These are phyloP conservation scores for Drosophila tropicalis DNA, from an alignment of 1,140 invertebrate species.

Conservation along the genomic window DNA sequence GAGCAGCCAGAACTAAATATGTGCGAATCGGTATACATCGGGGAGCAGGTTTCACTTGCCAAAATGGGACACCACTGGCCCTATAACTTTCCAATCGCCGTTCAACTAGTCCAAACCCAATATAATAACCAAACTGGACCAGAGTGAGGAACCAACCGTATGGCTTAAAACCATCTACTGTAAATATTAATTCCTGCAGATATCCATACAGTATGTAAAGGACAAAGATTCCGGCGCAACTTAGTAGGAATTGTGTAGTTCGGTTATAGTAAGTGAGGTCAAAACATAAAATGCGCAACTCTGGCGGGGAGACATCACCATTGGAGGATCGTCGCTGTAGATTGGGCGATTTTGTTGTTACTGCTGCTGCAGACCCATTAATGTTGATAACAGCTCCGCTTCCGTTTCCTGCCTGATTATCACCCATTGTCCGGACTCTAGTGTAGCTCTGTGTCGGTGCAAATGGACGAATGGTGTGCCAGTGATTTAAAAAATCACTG, in stretches of 20 bases:
- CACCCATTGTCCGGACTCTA: constrained; percentile 13
- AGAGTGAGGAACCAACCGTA: constrained; percentile 97
- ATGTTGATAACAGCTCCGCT: constrained; percentile 62
- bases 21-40: constrained; percentile 91
- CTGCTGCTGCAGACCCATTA: constrained; percentile 21
- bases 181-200: constrained; percentile 96
- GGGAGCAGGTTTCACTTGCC: constrained; percentile 85
- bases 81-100: constrained; percentile 85
- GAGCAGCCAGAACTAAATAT: constrained; percentile 92
- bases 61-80: constrained; percentile 37
- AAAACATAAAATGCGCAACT: constrained; percentile 89
- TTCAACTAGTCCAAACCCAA: constrained; percentile 91
- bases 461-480: constrained; percentile 10
- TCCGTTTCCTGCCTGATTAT: constrained; percentile 34
- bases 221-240: constrained; percentile 91
- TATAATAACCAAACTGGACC: constrained; percentile 95
- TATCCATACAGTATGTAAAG: constrained; percentile 96
- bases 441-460: constrained; percentile 24
- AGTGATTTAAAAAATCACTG: constrained; percentile 28
- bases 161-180: constrained; percentile 92
- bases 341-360: constrained; percentile 5
- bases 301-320: constrained; percentile 41
- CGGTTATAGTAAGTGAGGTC: constrained; percentile 88
- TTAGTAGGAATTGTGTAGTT: constrained; percentile 89
- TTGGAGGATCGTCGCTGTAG: constrained; percentile 53